phyloP scores from a whole-genome alignment of 2,113 vertebrate genomes.

The western clawed frog (Xenopus tropicalis) region UCB_Xtro_10.0 CM004447.2:82463501-82464000 shows the following conservation, averaged over 20 bases:
- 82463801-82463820: conserved; percentile 33
- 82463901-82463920: conserved; percentile 26
- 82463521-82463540: too few relatives aligned
- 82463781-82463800: conserved; percentile 38
- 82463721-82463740: conserved; percentile 37
- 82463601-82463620: too few relatives aligned
- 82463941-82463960: conserved; percentile 31
- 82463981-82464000: conserved; percentile 15
- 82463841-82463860: conserved; percentile 34
- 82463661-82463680: background rate
- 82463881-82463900: conserved; percentile 28
- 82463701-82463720: conserved; percentile 30
- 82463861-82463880: conserved; percentile 14
- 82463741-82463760: conserved; percentile 35
- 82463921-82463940: conserved; percentile 39
- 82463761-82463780: conserved; percentile 40
- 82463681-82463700: conserved; percentile 11
- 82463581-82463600: too few relatives aligned
- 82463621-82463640: too few relatives aligned
- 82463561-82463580: too few relatives aligned
- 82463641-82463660: conserved; percentile 2
- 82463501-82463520: too few relatives aligned
- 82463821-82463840: conserved; percentile 33
- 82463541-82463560: too few relatives aligned
- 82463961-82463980: conserved; percentile 17